A percentile compares a stretch with the other conserved stretches of the same genome.
These are phyloP conservation scores for Pheucticus melanocephalus DNA, from an alignment of 2,113 vertebrate species.

Conservation along the genomic window DNA sequence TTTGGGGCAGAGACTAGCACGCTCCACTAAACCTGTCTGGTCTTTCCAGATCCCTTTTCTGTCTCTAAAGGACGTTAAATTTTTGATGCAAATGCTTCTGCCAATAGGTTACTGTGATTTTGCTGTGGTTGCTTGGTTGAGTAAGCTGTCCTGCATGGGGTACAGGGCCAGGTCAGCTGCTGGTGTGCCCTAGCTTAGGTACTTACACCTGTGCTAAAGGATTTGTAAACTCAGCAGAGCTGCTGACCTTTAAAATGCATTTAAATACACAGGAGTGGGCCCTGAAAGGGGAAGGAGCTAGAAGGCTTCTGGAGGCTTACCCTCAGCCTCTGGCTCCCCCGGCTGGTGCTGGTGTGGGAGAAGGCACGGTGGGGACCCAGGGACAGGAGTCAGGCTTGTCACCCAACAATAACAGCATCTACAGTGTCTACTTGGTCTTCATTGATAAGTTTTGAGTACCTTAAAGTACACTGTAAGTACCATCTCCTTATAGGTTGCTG, in stretches of 20 bases:
- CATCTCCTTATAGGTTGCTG: background rate
- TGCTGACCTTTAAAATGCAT: background rate
- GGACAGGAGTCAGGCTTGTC: background rate
- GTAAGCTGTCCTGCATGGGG: accelerated
- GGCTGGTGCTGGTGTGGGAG: background rate
- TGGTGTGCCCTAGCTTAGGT: background rate
- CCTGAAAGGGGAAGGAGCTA: background rate
- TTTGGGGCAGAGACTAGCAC: background rate
- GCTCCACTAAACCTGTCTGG: background rate
- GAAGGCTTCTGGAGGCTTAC: background rate
- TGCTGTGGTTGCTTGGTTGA: accelerated
- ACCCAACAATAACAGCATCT: background rate
- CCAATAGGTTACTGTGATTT: background rate
- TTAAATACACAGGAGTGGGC: background rate
- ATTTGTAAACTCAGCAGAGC: background rate
- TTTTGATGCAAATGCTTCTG: background rate
- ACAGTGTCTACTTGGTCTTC: background rate
- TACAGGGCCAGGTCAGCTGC: background rate
- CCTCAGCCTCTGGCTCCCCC: conserved; percentile 4
- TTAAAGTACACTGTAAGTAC: background rate
- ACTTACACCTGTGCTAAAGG: background rate
- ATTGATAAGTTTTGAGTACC: background rate
- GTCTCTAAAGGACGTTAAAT: background rate
- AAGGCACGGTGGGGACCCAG: accelerated
- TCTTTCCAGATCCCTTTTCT: background rate